These are phyloP conservation scores for Eumacrocentrus americanus DNA, from an alignment of 2,888 invertebrate species.

Conservation along the genomic window DNA sequence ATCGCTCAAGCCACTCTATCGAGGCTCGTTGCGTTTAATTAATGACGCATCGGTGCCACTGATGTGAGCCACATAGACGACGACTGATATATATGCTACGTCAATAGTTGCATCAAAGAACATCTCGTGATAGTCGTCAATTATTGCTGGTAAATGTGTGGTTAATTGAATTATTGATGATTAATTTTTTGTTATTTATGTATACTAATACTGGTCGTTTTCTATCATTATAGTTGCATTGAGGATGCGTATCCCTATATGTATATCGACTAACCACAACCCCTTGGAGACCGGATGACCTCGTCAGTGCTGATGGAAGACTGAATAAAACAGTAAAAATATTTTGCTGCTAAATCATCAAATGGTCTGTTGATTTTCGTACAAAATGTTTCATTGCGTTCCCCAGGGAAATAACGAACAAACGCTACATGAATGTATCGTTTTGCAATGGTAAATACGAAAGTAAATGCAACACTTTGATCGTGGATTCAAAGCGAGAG, in stretches of 20 bases:
- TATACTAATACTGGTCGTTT: not conserved
- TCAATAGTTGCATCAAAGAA: not conserved
- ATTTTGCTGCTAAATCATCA: not conserved
- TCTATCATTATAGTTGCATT: constrained; percentile 1
- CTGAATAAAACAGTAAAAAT: not conserved
- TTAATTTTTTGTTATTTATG: not conserved
- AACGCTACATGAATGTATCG: too few relatives aligned
- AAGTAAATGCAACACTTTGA: constrained; percentile 46
- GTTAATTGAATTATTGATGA: not conserved
- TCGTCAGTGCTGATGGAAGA: not conserved
- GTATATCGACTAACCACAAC: not conserved
- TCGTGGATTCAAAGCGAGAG: constrained; percentile 36
- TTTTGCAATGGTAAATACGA: not conserved
- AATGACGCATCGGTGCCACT: not conserved
- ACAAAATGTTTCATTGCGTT: not conserved
- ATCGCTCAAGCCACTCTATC: constrained; percentile 46
- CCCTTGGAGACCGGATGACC: not conserved
- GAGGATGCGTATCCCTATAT: not conserved
- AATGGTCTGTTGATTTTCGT: not conserved
- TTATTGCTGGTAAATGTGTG: not conserved
- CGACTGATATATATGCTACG: not conserved
- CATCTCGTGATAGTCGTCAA: not conserved
- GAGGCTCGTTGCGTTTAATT: constrained; percentile 53
- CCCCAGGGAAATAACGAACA: too few relatives aligned
- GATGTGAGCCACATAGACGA: not conserved